These are phyloP conservation scores for Dioctria rufipes DNA, from an alignment of 2,888 invertebrate genomes.

Conservation along the genomic window DNA sequence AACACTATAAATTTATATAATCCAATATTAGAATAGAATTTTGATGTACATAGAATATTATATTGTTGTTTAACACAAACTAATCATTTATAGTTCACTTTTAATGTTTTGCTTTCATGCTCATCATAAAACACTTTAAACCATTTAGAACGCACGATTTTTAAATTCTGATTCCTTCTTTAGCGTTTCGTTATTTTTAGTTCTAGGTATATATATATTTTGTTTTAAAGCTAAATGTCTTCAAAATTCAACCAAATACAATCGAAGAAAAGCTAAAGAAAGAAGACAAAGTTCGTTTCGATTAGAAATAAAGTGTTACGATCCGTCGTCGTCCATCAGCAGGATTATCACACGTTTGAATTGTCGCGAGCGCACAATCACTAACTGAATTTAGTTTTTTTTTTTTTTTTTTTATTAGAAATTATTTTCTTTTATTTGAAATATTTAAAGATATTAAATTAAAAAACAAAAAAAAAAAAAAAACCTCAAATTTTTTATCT, in stretches of 20 bases:
- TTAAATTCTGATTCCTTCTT: conserved; percentile 24
- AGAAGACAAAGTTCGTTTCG: background rate
- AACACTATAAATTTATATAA: conserved; percentile 7
- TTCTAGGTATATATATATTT: conserved; percentile 22
- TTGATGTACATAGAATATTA: conserved; percentile 18
- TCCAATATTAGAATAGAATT: conserved; percentile 7
- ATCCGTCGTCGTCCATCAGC: too few species aligned
- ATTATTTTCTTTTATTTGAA: background rate
- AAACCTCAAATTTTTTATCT: background rate
- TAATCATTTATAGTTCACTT: background rate
- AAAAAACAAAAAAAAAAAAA: background rate
- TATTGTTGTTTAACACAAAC: background rate
- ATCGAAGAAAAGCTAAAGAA: conserved; percentile 23
- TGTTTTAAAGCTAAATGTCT: background rate
- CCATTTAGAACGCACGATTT: conserved; percentile 1
- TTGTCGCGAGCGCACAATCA: background rate
- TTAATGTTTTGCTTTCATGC: background rate
- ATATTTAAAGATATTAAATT: background rate
- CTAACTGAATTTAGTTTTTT: background rate
- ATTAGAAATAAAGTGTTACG: conserved; percentile 4
- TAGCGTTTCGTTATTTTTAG: background rate
- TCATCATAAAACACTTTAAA: conserved; percentile 20
- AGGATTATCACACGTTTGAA: too few species aligned
- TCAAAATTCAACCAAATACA: background rate
- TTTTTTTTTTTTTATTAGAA: too few species aligned